Base-by-base conservation (phyloP, 2,113 vertebrate genomes). In the Nanorana parkeri region DNA sequence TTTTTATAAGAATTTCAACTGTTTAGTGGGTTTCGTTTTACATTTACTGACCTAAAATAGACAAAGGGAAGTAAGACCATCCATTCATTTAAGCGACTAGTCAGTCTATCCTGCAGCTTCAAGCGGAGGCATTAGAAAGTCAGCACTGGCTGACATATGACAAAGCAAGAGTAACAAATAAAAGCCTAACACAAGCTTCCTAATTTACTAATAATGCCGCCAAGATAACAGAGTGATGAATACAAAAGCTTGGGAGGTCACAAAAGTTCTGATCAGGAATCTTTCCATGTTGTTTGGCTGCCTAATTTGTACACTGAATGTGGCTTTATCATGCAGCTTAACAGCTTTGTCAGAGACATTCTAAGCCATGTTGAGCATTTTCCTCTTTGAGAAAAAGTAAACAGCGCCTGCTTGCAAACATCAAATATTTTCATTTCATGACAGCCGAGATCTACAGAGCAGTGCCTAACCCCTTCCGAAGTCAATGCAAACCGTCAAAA, bases 231-330 rank as follows among this genome's bases (percentile, higher is more conserved):
- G 87, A 61, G 86, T 88, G 88, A 91, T 78, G 32, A 84, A 86
- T 0, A 75, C 84, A 78, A 84, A 68, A 69, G 41, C 75, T 78
- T 41, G 4, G 55, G 86, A 87, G 87, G 89, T 87, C 83, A 85
- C 84, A 13, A 58, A 78, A 78, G 41, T 86, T 80, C 81, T 51
- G 41, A 74, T 52, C 83, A 66, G 56, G 75, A 86, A 55, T 32
- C 54, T 75, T 83, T 84, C 79, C 84, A 23, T 0, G 71, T 73
- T 15, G 32, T 28, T 24, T 68, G 66, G 76, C 61, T 82, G 78
- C 84, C 72, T 88, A 51, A 5, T 7, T 75, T 73, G 28, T 11
- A 24, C 26, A 21, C 15, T 17, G n/a, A 54, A 54, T 72, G 26
- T 16, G 54, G 69, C 72, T 36, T 23, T 55, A 54, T 60, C 55